Base-by-base conservation (phyloP, 2,113 vertebrate genomes). In the Oriolus oriolus region DNA sequence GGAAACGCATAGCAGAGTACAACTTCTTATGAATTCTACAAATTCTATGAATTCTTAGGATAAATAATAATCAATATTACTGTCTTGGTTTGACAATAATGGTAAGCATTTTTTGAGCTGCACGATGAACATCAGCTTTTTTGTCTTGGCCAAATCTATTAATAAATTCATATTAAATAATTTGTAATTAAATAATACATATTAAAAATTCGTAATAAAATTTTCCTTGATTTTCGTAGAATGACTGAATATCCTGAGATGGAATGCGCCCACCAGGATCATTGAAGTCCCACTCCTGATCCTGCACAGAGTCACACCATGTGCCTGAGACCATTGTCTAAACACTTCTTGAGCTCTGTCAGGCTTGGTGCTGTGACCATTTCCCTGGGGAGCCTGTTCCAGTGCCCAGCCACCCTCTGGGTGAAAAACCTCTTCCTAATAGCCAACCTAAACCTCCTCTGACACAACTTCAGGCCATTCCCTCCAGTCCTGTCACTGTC, bases 401-500 rank as follows among this genome's bases (percentile, higher is more conserved):
- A 42, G 42, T 3, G 17, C 17, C 14, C 17, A 42, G 0, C 2
- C 9, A 35, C 11, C 6, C 7, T 49, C n/a, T 10, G 31, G 31
- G 35, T 2, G 31, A 77, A 68, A 4, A 56, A 27, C 4, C 3
- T 68, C 50, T 10, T 52, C 18, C 45, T 42, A 2, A 56, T 5
- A 49, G 8, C 14, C 14, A 35, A 3, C 11, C 4, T 42, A 64
- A 57, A 33, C 17, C 5, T 42, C 7, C 3, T 6, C 11, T 42
- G 14, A 49, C 11, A 4, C 28, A 53, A 2, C 6, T 64, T 63
- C 11, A 63, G 9, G 13, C 16, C 24, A 20, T 21, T 24, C 5
- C 7, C 17, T 66, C 0, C 0, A 4, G 2, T 54, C 3, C 20
- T 54, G 16, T 63, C 13, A 4, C 26, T 10, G 4, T 21, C 9